A percentile compares a stretch with the other conserved stretches of the same genome.
These are phyloP conservation scores for Epistrophe grossulariae DNA, from an alignment of 2,888 invertebrate genomes.

Conservation along the genomic window DNA sequence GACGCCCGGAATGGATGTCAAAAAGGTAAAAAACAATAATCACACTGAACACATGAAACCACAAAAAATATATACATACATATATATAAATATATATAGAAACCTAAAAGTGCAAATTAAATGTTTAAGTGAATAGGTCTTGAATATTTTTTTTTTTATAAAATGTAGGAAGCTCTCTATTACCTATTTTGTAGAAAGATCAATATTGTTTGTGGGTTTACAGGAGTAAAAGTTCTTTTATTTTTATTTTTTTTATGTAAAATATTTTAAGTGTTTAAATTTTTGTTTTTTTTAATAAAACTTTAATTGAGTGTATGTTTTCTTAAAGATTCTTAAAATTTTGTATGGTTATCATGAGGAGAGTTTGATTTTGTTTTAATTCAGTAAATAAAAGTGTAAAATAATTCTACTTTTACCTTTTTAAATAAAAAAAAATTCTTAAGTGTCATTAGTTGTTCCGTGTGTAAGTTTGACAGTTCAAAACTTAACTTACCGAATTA, in stretches of 20 bases:
- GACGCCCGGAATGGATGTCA: conserved; percentile 97
- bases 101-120: conserved; percentile 31
- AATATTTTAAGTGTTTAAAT: conserved; percentile 35
- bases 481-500: too few species aligned
- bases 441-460: too few species aligned
- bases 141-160: conserved; percentile 32
- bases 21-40: conserved; percentile 90
- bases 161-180: conserved; percentile 58
- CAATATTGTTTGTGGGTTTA: conserved; percentile 63
- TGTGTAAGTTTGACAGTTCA: neutral
- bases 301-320: conserved; percentile 7
- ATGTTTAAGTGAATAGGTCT: conserved; percentile 68
- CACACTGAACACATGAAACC: conserved; percentile 78
- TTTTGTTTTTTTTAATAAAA: conserved; percentile 30
- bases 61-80: conserved; percentile 60
- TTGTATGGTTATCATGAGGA: conserved; percentile 6
- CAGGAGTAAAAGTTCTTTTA: conserved; percentile 51
- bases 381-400: neutral
- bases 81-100: conserved; percentile 53
- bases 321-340: conserved; percentile 6
- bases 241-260: conserved; percentile 20
- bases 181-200: conserved; percentile 65
- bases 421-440: too few species aligned
- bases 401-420: neutral
- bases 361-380: conserved; percentile 37